Conservation (phyloP, 2,113 vertebrate species). For the Salvelinus alpinus region DNA sequence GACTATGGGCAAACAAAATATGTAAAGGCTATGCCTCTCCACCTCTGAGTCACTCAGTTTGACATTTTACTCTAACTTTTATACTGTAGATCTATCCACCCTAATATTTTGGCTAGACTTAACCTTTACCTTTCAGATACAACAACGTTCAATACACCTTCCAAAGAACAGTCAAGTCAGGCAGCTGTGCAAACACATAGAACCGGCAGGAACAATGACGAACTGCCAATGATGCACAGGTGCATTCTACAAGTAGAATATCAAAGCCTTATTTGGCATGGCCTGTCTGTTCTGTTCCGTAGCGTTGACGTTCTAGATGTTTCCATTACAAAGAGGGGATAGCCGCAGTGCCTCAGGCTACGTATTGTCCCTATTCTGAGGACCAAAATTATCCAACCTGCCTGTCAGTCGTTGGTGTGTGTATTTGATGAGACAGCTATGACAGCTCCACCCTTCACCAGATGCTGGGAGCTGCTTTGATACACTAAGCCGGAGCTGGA, state of each 20-base stretch:
- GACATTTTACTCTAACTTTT: neutral
- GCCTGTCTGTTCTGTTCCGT: slow-evolving; percentile 2
- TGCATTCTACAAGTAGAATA: slow-evolving; percentile 6
- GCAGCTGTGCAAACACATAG: slow-evolving; percentile 27
- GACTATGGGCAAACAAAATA: neutral
- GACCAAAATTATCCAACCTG: neutral
- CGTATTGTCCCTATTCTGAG: slow-evolving; percentile 8
- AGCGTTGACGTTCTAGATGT: slow-evolving; percentile 1
- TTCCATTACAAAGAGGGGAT: neutral
- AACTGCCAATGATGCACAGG: slow-evolving; percentile 17
- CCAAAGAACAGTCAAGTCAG: neutral
- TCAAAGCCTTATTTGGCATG: neutral
- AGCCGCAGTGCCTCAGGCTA: slow-evolving; percentile 1
- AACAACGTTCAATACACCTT: neutral
- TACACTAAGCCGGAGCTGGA: slow-evolving; percentile 43
- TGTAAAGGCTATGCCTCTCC: neutral
- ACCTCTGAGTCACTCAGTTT: neutral
- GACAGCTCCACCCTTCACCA: slow-evolving; percentile 43
- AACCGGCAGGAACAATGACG: slow-evolving; percentile 13
- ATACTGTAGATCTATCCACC: neutral
- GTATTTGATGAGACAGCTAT: slow-evolving; percentile 32
- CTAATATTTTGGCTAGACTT: neutral
- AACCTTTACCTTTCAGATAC: neutral
- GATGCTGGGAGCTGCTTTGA: slow-evolving; percentile 31
- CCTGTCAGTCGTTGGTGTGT: neutral